Evolutionary conservation across 1,140 invertebrate genomes (phyloP), one percentile per base, ranked within the genome.

Genomic region (Ostrea denselamellosa): DNA sequence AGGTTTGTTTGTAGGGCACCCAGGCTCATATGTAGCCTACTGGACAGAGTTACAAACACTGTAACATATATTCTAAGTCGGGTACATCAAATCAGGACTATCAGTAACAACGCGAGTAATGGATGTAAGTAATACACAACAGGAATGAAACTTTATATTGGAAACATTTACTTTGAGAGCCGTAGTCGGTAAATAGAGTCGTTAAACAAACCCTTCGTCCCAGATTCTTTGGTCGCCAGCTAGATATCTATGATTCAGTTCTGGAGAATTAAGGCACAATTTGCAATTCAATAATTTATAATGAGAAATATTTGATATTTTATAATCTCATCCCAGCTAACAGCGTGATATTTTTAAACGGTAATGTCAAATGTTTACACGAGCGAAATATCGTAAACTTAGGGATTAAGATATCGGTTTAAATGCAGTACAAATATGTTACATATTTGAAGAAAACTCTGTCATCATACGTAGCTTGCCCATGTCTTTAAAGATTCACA

Each of bases 331-430:
- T 77, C 68, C 17, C 22, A 12, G 25, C 68, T 28, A 77, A 77
- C 68, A 28, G 68, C 12, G 68, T 28, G 68, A 77, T 25, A 77
- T 77, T 34, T 77, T 25, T 28, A 34, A n/a, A 77, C 34, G 68
- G 68, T 10, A 25, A 34, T 77, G 68, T 77, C 25, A 44, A 77
- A 25, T 77, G 17, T 77, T 77, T 77, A 77, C 68, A 34, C 68
- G 28, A 5, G 3, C 68, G 22, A 44, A 77, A 28, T 9, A 28
- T 14, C 14, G 22, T 28, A 77, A 77, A 77, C 68, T 7, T 14
- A 17, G 1, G 68, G 68, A 77, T 77, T 77, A 77, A 77, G 25
- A 14, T 77, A 28, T 25, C 9, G 28, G 25, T 77, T 25, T 25
- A 28, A 77, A 77, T 25, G 25, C 25, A 77, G 68, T 10, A 0